Evolutionary conservation across 2,113 vertebrate species (phyloP), one percentile per base, ranked within the genome.

Genomic region (Rhea pennata): DNA sequence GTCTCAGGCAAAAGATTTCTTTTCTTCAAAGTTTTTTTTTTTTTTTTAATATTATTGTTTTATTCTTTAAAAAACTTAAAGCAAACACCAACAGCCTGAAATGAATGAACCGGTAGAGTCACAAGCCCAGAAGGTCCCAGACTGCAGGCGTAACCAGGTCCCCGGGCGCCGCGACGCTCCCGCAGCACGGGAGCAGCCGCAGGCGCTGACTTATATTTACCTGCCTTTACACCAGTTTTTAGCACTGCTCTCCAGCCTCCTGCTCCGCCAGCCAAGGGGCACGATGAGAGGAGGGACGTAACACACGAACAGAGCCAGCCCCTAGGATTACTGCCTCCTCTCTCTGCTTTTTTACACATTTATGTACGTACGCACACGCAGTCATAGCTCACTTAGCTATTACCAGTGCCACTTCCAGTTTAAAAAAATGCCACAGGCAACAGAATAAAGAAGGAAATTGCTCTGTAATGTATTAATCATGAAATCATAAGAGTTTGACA

Each of bases 401-500:
- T 89, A 88, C 82, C 64, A 95, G 92, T 61, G 67, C 13, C 31
- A 86, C 48, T 80, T 96, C 82, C 85, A 92, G n/a, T 51, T 20
- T 36, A 88, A 71, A 77, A 91, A 87, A 94, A 36, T 24, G 73
- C 96, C 96, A 81, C 12, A 40, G 89, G 96, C 95, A 96, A 92
- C 76, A 96, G 93, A 36, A 27, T 85, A 93, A 97, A 79, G 94
- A 96, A 96, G 90, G 97, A 98, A 98, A 98, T 96, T 90, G 94
- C 92, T 96, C 95, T 91, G 84, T 89, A 91, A 96, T 96, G 81
- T 92, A 97, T 98, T 98, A 98, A 98, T 98, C 95, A 98, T 97
- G 89, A 98, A 97, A 87, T 95, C 69, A 16, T 90, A 85, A 69
- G 93, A 95, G 94, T 90, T 84, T 97, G 97, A 97, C 96, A 96